Base-by-base conservation (phyloP, 2,888 invertebrate species). In the Agapostemon virescens region DNA sequence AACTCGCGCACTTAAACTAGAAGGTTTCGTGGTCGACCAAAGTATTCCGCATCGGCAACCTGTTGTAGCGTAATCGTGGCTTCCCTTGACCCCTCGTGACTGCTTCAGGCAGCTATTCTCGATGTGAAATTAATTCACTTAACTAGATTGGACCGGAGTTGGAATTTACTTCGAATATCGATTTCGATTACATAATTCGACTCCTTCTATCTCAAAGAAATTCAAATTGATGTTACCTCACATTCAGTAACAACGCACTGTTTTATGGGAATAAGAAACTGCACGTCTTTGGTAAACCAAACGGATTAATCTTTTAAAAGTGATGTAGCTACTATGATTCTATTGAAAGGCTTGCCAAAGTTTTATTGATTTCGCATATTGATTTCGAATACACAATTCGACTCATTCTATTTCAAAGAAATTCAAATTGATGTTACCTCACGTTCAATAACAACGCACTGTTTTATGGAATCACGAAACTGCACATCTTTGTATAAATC, bases 71-170 rank as follows among this genome's bases (percentile, higher is more conserved):
- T 63, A 63, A 63, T 63, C 61, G 61, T 1, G n/a, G 33, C 36
- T 63, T 63, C 61, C 61, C 61, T 63, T 63, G 61, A 63, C 36
- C 61, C 61, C 33, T 63, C 61, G 61, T n/a, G 61, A 63, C 33
- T 63, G 61, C 33, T n/a, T n/a, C n/a, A n/a, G 33, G n/a, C 61
- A 36, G 61, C 61, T 36, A 61, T 30, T 33, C 33, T 4, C 61
- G 30, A 33, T 36, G 61, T 36, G 61, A 63, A 63, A 63, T 63
- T 63, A 63, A 63, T 63, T 63, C 61, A 63, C 61, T 63, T 63
- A 63, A 63, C 61, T 63, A 36, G 61, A 63, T 63, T 63, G 33
- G 61, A 20, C 61, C 36, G 4, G 36, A 20, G 0, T 63, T 11
- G 33, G 61, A 63, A 63, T 63, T 63, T 11, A n/a, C 61, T n/a